phyloP scores from a whole-genome alignment of 2,888 invertebrate genomes.

The Steinernema carpocapsae region DNA sequence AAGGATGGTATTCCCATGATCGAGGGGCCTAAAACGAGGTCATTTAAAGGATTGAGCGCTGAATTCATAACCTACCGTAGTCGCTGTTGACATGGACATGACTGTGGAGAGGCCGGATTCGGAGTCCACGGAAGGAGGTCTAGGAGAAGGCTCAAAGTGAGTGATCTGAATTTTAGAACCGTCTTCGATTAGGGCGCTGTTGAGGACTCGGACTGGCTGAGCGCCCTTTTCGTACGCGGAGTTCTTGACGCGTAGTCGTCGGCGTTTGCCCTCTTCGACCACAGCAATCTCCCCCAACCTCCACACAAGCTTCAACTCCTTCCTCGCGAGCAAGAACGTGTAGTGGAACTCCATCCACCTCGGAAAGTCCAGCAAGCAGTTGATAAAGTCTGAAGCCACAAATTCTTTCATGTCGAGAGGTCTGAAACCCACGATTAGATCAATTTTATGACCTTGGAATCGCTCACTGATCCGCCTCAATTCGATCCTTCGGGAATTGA shows the following conservation, averaged over 20 bases:
- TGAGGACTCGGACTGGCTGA: not conserved
- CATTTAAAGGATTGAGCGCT: not conserved
- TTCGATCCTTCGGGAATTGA: not conserved
- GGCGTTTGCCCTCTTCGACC: not conserved
- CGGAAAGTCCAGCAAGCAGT: not conserved
- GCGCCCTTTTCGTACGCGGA: not conserved
- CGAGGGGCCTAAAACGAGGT: not conserved
- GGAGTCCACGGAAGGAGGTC: not conserved
- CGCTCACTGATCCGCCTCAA: not conserved
- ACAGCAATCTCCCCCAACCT: constrained; percentile 1
- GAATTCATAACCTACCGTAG: not conserved
- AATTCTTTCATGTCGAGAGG: not conserved
- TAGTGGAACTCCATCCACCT: not conserved
- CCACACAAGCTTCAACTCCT: not conserved
- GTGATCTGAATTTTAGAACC: not conserved
- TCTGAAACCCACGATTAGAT: not conserved
- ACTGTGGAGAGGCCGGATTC: constrained; percentile 12
- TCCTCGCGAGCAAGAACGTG: not conserved
- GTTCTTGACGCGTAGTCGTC: not conserved
- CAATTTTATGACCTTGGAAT: not conserved
- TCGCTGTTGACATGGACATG: constrained; percentile 23
- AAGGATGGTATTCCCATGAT: constrained; percentile 25
- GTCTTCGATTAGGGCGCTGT: not conserved
- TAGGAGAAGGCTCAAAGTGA: not conserved
- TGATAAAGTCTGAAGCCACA: not conserved